A percentile compares a stretch with the other conserved stretches of the same genome.
These are phyloP conservation scores for Strigamia maritima DNA, from an alignment of 2,888 invertebrate genomes.

Conservation along the genomic window DNA sequence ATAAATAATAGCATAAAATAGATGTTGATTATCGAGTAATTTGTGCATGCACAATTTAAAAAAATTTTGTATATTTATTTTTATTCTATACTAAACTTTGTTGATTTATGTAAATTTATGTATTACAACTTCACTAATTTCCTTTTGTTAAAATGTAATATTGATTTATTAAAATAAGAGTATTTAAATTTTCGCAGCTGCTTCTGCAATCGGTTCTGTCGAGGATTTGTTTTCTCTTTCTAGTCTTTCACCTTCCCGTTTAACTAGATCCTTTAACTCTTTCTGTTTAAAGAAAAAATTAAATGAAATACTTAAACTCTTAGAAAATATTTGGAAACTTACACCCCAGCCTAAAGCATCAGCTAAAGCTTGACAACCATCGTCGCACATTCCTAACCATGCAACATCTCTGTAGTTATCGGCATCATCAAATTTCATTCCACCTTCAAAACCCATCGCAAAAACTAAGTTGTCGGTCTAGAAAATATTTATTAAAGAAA, in stretches of 20 bases:
- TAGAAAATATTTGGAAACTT: constrained; percentile 44
- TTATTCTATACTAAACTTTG: background rate
- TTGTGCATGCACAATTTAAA: background rate
- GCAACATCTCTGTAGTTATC: constrained; percentile 71
- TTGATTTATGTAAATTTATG: background rate
- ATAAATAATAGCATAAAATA: too few species aligned
- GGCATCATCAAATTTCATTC: constrained; percentile 66
- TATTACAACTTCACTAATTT: background rate
- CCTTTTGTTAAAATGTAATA: background rate
- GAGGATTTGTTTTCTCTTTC: background rate
- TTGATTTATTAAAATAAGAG: background rate
- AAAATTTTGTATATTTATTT: background rate
- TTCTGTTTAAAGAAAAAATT: constrained; percentile 7
- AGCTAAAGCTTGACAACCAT: constrained; percentile 69
- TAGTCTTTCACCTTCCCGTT: constrained; percentile 24
- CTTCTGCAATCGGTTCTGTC: background rate
- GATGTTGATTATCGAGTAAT: background rate
- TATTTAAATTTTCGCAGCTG: background rate
- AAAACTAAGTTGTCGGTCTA: constrained; percentile 39
- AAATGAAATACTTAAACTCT: background rate
- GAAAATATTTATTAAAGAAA: constrained; percentile 4
- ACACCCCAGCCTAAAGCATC: constrained; percentile 76
- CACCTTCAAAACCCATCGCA: constrained; percentile 54
- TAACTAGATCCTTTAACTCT: constrained; percentile 35
- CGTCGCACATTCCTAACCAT: constrained; percentile 77